These are phyloP conservation scores for Colletes latitarsis DNA, from an alignment of 1,140 invertebrate genomes.

Conservation along the genomic window DNA sequence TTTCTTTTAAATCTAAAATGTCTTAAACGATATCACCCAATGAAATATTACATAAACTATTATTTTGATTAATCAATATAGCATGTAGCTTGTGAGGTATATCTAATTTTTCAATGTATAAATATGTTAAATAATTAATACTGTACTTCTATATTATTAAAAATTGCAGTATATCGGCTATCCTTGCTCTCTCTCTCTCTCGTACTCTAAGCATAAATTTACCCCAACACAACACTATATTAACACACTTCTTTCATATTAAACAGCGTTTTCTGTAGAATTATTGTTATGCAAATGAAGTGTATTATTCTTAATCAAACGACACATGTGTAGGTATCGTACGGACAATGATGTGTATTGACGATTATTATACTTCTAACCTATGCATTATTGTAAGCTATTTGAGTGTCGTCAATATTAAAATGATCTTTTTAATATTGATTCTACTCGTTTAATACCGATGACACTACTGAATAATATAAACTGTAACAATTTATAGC, in stretches of 20 bases:
- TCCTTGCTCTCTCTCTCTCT: slow-evolving; percentile 18
- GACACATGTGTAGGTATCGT: slow-evolving; percentile 30
- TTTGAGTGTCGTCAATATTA: slow-evolving; percentile 28
- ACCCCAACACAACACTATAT: not conserved
- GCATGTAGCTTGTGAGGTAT: not conserved
- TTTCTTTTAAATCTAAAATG: slow-evolving; percentile 4
- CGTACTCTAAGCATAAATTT: slow-evolving; percentile 33
- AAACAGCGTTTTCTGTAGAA: slow-evolving; percentile 24
- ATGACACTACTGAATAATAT: slow-evolving; percentile 20
- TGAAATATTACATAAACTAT: not conserved
- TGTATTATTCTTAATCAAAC: slow-evolving; percentile 39
- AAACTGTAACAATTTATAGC: slow-evolving; percentile 15
- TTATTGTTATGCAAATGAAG: slow-evolving; percentile 24
- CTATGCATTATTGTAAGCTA: slow-evolving; percentile 19
- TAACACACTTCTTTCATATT: slow-evolving; percentile 33
- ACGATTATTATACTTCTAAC: slow-evolving; percentile 5
- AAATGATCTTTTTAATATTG: slow-evolving; percentile 5
- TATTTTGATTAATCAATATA: slow-evolving; percentile 11
- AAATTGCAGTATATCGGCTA: slow-evolving; percentile 29
- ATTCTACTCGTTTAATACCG: slow-evolving; percentile 17
- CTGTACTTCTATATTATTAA: slow-evolving; percentile 32
- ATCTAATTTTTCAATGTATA: slow-evolving; percentile 13
- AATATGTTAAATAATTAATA: slow-evolving; percentile 40
- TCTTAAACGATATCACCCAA: slow-evolving; percentile 14
- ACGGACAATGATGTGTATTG: slow-evolving; percentile 12